Base-by-base conservation (phyloP, 2,888 invertebrate species). In the Leptinotarsa juncta region DNA sequence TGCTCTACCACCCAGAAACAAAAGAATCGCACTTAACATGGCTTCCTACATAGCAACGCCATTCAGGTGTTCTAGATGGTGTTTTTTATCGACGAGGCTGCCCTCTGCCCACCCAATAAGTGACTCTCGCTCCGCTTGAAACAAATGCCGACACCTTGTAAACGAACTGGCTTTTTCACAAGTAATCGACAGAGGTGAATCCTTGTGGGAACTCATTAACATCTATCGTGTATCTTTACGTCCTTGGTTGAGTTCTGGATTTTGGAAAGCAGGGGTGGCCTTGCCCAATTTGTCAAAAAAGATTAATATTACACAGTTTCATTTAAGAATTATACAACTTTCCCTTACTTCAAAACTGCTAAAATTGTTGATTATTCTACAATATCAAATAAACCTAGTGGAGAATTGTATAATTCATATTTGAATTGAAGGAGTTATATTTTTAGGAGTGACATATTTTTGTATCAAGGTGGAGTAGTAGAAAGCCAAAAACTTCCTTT, bases 1-100 rank as follows among this genome's bases (percentile, higher is more conserved):
- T 81, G 83, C 78, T 86, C 84, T 86, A 84, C 87, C 87, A 87
- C 87, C 87, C 87, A 87, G 87, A 86, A 87, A 86, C 85, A 86
- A 85, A 86, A 86, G 85, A 85, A 83, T 85, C 83, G 83, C 86
- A 83, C 83, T 84, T 84, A 87, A 86, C 86, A 87, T 87, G 87
- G 87, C 87, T 87, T 85, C 87, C 86, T 86, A 83, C 85, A 84
- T 84, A 83, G 85, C 84, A 86, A 86, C 86, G 86, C 87, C 86
- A 87, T 87, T 86, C 86, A 86, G 86, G 84, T 86, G 85, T 85
- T 86, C 83, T 84, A 83, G 84, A 86, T 85, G 84, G 85, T 85
- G 84, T 85, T 81, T 83, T 53, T 83, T 82, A 83, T 84, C 84
- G 85, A 82, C 81, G 82, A 83, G 84, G 84, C 86, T 85, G 85